Evolutionary conservation across 1,140 invertebrate species (phyloP).

Genomic region (Drosophila ananassae): DNA sequence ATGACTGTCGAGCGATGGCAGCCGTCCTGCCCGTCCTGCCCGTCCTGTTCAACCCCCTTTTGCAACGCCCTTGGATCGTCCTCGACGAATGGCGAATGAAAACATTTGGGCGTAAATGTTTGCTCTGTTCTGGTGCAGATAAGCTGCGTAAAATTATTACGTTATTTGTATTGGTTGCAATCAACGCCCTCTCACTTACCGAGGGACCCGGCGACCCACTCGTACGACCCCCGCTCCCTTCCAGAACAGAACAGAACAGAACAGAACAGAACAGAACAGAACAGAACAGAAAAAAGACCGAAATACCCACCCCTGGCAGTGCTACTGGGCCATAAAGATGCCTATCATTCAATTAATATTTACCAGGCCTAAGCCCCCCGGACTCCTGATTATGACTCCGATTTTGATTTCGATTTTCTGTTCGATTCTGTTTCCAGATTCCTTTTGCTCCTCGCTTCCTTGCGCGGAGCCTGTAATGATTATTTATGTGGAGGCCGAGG

Average conservation of each 20-base stretch:
- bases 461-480: constrained; percentile 36
- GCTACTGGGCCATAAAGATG: constrained; percentile 72
- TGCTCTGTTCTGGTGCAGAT: constrained; percentile 83
- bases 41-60: background rate
- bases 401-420: constrained; percentile 28
- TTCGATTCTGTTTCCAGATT: constrained; percentile 4
- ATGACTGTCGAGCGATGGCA: constrained; percentile 70
- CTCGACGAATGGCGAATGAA: constrained; percentile 56
- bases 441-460: background rate
- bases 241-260: background rate
- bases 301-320: constrained; percentile 12
- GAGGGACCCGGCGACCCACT: background rate
- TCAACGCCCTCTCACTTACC: constrained; percentile 62
- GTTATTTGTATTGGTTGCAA: constrained; percentile 83
- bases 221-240: no score
- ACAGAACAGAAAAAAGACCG: background rate
- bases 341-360: constrained; percentile 83
- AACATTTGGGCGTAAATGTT: constrained; percentile 84
- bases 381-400: constrained; percentile 40
- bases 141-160: constrained; percentile 84
- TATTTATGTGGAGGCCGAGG: constrained; percentile 45
- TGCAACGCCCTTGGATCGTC: background rate
- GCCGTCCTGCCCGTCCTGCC: constrained; percentile 29
- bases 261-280: background rate
- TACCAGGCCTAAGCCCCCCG: constrained; percentile 37